Evolutionary conservation across 2,113 vertebrate genomes (phyloP).

Genomic region (Centropus unirufus): DNA sequence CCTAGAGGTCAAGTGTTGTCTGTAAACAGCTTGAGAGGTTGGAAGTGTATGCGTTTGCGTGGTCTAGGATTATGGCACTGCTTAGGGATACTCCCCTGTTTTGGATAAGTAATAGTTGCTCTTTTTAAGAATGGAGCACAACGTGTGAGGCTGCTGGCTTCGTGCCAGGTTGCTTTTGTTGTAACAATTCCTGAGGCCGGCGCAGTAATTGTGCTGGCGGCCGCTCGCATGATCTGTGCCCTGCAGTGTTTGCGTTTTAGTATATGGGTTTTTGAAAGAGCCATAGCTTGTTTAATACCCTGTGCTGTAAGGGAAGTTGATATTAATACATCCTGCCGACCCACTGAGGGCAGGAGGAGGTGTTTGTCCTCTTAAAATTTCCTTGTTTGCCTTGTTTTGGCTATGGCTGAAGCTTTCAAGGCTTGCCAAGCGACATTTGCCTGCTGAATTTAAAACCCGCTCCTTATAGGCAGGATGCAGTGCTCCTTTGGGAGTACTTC

Average conservation of each 20-base stretch:
- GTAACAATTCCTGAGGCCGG: accelerated
- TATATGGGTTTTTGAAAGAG: not conserved
- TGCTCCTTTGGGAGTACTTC: not conserved
- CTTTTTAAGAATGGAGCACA: not conserved
- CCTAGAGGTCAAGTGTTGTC: not conserved
- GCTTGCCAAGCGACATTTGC: not conserved
- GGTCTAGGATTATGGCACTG: not conserved
- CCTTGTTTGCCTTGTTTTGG: not conserved
- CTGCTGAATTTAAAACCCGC: not conserved
- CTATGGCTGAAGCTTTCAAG: not conserved
- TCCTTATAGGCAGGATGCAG: not conserved
- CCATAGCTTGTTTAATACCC: not conserved
- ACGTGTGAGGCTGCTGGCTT: not conserved
- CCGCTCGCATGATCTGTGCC: not conserved
- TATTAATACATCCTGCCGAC: not conserved
- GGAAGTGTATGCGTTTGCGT: accelerated
- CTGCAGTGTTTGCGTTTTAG: not conserved
- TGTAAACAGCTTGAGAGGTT: not conserved
- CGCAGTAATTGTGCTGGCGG: not conserved
- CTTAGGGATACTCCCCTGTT: not conserved
- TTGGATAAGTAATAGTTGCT: not conserved
- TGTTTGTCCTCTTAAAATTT: not conserved
- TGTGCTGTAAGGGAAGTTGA: not conserved
- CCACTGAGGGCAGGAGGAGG: not conserved
- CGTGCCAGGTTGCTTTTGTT: not conserved